Percentiles rank a stretch among this genome's conserved stretches.
These are phyloP conservation scores for Nesoenas mayeri DNA, from an alignment of 2,113 vertebrate genomes.

Conservation along the genomic window DNA sequence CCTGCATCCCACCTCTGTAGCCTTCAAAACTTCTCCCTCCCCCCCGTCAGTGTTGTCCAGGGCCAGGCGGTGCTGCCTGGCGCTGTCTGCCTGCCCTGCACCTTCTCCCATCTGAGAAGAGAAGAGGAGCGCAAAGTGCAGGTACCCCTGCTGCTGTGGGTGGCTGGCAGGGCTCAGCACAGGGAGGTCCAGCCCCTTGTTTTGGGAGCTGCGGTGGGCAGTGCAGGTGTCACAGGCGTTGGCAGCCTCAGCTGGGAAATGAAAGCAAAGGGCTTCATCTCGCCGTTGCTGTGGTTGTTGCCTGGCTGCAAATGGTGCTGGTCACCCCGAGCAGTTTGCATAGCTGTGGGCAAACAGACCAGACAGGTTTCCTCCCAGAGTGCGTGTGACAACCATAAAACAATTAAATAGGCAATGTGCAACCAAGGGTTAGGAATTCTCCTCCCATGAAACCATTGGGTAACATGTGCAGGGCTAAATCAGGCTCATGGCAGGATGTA, in stretches of 20 bases:
- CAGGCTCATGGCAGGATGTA: neutral
- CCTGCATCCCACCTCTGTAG: neutral
- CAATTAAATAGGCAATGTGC: neutral
- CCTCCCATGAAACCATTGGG: neutral
- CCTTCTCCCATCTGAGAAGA: neutral
- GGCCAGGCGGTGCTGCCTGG: neutral
- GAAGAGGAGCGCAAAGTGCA: neutral
- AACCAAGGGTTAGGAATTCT: neutral
- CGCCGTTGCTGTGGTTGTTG: neutral
- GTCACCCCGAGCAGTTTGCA: neutral
- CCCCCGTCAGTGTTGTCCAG: neutral
- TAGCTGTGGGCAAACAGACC: neutral
- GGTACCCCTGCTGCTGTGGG: neutral
- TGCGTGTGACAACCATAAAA: neutral
- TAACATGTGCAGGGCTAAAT: neutral
- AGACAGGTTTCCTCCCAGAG: neutral
- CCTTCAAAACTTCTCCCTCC: neutral
- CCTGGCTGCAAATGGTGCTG: neutral
- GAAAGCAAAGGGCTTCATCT: neutral
- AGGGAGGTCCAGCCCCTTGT: neutral
- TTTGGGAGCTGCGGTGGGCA: neutral
- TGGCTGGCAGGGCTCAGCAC: accelerated
- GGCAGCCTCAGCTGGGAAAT: neutral
- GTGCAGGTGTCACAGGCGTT: neutral
- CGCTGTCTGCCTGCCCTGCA: accelerated